A percentile compares a stretch with the other conserved stretches of the same genome.
phyloP scores from a whole-genome alignment of 2,113 vertebrate genomes.

The Brachypodius melanocephalos region DNA sequence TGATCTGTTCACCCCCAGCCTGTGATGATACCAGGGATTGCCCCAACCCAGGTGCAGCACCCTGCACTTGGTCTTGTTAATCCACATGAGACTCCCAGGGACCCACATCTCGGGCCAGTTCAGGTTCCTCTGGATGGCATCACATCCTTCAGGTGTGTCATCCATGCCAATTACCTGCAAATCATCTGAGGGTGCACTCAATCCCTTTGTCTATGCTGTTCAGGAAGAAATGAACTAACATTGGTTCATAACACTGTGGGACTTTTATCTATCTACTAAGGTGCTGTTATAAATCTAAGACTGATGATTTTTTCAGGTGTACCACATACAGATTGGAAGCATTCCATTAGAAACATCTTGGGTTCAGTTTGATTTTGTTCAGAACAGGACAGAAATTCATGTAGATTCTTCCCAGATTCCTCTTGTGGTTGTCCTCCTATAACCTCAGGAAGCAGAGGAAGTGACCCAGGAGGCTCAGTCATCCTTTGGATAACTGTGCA shows the following conservation, averaged over 20 bases:
- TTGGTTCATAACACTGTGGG: neutral
- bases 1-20: neutral
- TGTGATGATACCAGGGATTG: accelerated
- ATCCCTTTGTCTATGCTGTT: neutral
- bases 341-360: neutral
- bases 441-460: neutral
- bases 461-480: neutral
- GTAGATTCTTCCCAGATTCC: accelerated
- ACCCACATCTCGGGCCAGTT: neutral
- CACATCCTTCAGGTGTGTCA: neutral
- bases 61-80: neutral
- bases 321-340: neutral
- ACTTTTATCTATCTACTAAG: neutral
- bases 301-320: neutral
- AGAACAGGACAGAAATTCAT: neutral
- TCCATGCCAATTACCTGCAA: neutral
- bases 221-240: neutral
- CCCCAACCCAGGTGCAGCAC: neutral
- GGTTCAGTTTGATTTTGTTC: neutral
- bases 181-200: accelerated
- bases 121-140: neutral
- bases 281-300: neutral
- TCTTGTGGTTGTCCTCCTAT: neutral
- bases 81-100: neutral
- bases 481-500: neutral